phyloP scores from a whole-genome alignment of 1,140 invertebrate genomes.

The Danaus melanippus region DNA sequence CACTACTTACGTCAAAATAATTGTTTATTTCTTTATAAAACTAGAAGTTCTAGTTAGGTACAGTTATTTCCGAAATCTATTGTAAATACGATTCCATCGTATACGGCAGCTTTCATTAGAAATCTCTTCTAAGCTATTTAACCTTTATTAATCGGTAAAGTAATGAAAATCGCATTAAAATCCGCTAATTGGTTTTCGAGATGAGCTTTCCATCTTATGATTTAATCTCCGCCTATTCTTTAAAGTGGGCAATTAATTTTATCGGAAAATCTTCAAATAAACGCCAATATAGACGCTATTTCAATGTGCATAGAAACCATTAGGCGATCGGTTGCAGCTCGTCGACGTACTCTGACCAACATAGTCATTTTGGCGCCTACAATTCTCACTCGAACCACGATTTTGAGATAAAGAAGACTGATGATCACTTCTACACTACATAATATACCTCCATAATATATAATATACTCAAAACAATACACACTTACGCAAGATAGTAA shows the following conservation, averaged over 20 bases:
- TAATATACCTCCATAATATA: no score
- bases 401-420: slow-evolving; percentile 12
- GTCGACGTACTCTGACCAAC: no score
- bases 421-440: neutral
- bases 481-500: no score
- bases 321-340: neutral
- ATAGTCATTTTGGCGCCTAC: slow-evolving; percentile 6
- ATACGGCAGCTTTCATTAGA: slow-evolving; percentile 15
- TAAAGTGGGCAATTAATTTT: slow-evolving; percentile 20
- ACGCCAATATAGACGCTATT: slow-evolving; percentile 1
- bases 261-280: slow-evolving; percentile 8
- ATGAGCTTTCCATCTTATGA: slow-evolving; percentile 22
- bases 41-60: no score
- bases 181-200: slow-evolving; percentile 22
- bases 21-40: no score
- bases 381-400: neutral
- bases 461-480: no score
- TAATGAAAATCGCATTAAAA: slow-evolving; percentile 27
- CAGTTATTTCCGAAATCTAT: no score
- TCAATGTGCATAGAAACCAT: slow-evolving; percentile 4
- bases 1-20: no score
- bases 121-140: slow-evolving; percentile 15
- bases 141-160: slow-evolving; percentile 17
- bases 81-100: slow-evolving; percentile 1
- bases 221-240: slow-evolving; percentile 20